These are phyloP conservation scores for Parapsyche elsis DNA, from an alignment of 1,140 invertebrate genomes.

Conservation along the genomic window DNA sequence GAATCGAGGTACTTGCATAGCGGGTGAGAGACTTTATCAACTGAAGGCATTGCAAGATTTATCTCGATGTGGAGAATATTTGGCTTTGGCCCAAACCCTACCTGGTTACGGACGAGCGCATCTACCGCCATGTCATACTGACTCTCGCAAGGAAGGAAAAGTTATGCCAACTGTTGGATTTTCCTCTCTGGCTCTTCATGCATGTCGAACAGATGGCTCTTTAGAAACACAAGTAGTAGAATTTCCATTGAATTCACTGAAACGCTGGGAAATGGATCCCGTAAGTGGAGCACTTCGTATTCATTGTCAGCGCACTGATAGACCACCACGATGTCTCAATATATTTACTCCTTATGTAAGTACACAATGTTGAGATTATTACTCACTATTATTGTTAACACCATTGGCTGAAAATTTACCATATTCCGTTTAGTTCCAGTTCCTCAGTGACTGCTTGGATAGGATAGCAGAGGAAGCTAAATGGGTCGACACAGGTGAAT, in stretches of 20 bases:
- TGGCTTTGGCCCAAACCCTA: slow-evolving; percentile 85
- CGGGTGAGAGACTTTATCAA: slow-evolving; percentile 92
- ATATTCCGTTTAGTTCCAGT: slow-evolving; percentile 82
- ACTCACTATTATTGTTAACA: background rate
- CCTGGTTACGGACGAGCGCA: slow-evolving; percentile 93
- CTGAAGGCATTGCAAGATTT: slow-evolving; percentile 94
- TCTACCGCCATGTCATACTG: slow-evolving; percentile 95
- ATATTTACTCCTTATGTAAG: slow-evolving; percentile 94
- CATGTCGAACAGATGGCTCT: slow-evolving; percentile 88
- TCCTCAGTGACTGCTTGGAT: slow-evolving; percentile 94
- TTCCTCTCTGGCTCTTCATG: slow-evolving; percentile 73
- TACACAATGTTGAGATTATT: slow-evolving; percentile 59
- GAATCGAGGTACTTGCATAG: slow-evolving; percentile 89
- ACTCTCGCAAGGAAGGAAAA: slow-evolving; percentile 92
- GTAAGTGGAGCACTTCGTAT: slow-evolving; percentile 91
- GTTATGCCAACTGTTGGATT: slow-evolving; percentile 79
- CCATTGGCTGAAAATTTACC: slow-evolving; percentile 16
- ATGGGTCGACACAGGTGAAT: slow-evolving; percentile 83
- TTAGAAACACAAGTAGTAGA: slow-evolving; percentile 88
- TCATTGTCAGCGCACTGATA: slow-evolving; percentile 84
- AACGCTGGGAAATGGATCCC: slow-evolving; percentile 89
- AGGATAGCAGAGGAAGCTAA: slow-evolving; percentile 90
- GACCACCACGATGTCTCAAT: slow-evolving; percentile 86
- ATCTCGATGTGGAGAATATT: slow-evolving; percentile 87
- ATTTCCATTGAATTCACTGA: slow-evolving; percentile 84